Base-by-base conservation (phyloP, 2,113 vertebrate species). In the Gallinago undulata region DNA sequence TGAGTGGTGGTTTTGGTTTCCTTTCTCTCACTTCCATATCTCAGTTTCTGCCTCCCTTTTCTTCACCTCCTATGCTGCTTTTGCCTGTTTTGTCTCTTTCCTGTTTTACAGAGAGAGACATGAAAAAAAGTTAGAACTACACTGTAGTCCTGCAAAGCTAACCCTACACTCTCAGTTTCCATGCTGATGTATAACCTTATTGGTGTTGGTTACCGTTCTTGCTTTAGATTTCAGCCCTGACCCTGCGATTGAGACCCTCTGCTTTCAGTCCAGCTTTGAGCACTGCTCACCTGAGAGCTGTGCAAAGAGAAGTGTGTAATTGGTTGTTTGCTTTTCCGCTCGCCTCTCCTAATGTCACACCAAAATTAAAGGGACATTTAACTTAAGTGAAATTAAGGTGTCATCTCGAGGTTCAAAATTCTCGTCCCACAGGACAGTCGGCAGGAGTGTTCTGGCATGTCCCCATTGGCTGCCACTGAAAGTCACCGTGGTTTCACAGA, bases 1-100 rank as follows among this genome's bases (percentile, higher is more conserved):
- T 43, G 25, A 80, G 17, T 21, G 13, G 37, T 50, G 15, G 2
- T 81, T 90, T 73, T 70, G 13, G 6, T 78, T 93, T 74, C 35
- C 47, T 82, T 91, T 74, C 41, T 89, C 63, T 51, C 9, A 30
- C 39, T 74, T 87, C 8, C 10, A 2, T 70, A 37, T 91, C 62
- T 81, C 37, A 43, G 18, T 87, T 95, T 87, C 39, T 87, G 24
- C 39, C 41, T 89, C 48, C 5, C n/a, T 78, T 84, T 91, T 92
- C 80, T 93, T 81, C 33, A 79, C 30, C 57, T 76, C 31, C 7
- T 73, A 1, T 68, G 53, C 35, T 72, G 43, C 66, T 82, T 87
- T 84, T 53, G 35, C 76, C 16, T 84, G 25, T 72, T 89, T 89
- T 63, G 24, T 81, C 64, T 72, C 57, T 60, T 75, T 85, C 4